These are phyloP conservation scores for Ptychadena robeensis DNA, from an alignment of 2,797 vertebrate species.

Conservation along the genomic window DNA sequence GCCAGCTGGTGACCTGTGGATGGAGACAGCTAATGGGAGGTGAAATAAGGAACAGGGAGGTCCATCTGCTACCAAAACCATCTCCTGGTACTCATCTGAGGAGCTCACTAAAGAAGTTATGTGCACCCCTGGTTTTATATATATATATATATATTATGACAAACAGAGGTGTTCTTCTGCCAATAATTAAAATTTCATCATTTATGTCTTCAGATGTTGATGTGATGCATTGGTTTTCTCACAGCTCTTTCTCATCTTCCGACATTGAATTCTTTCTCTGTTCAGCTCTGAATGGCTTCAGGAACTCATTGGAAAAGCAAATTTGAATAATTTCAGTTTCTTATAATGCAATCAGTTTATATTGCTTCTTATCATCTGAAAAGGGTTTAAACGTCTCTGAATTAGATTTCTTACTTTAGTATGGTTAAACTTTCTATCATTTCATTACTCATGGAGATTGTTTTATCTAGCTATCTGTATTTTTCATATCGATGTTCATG, in stretches of 20 bases:
- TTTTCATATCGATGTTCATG: conserved; percentile 1
- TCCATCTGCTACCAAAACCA: too few relatives aligned
- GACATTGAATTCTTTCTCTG: not conserved
- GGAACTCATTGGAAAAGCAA: not conserved
- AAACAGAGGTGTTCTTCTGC: not conserved
- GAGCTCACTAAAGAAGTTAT: too few relatives aligned
- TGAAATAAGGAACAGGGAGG: too few relatives aligned
- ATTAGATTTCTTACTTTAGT: not conserved
- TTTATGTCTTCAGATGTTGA: not conserved
- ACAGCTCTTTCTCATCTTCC: not conserved
- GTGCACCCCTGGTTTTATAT: too few relatives aligned
- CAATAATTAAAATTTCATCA: not conserved
- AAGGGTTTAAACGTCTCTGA: not conserved
- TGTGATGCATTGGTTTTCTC: not conserved
- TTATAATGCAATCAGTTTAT: not conserved
- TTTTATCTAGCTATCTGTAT: not conserved
- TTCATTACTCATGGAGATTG: not conserved
- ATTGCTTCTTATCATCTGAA: not conserved
- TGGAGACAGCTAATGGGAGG: too few relatives aligned
- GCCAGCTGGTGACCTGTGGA: too few relatives aligned
- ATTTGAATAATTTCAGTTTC: not conserved
- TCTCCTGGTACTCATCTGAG: too few relatives aligned
- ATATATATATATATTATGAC: too few relatives aligned
- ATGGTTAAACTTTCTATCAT: not conserved
- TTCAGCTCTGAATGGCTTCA: not conserved